Conservation (phyloP, 2,797 vertebrate species). For the Lacerta agilis region DNA sequence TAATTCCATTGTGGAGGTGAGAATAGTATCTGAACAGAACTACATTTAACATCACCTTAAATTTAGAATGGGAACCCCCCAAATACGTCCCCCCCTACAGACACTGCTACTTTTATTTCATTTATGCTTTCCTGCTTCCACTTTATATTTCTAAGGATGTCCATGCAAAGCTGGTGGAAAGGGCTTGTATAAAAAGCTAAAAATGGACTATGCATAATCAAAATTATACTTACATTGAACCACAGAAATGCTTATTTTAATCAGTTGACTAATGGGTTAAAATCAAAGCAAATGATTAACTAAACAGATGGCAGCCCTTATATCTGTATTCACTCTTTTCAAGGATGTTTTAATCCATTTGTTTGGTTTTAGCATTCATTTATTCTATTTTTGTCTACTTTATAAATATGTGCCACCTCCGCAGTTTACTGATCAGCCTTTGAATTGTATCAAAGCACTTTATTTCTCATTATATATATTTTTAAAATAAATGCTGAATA, state of each 20-base stretch:
- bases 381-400: slow-evolving; percentile 54
- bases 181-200: background rate
- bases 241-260: background rate
- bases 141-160: background rate
- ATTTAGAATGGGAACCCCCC: background rate
- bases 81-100: background rate
- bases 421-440: slow-evolving; percentile 42
- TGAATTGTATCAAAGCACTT: slow-evolving; percentile 36
- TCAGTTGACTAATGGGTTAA: slow-evolving; percentile 7
- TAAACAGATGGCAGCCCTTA: background rate
- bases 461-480: slow-evolving; percentile 60
- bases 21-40: background rate
- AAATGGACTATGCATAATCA: background rate
- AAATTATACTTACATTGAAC: background rate
- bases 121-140: background rate
- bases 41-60: background rate
- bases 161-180: background rate
- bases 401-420: slow-evolving; percentile 60
- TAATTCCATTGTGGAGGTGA: background rate
- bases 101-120: background rate
- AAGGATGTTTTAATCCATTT: background rate
- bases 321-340: background rate
- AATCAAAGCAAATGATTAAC: background rate
- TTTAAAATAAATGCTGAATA: slow-evolving; percentile 21
- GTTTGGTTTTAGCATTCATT: background rate